Evolutionary conservation across 2,113 vertebrate genomes (phyloP), one percentile per base, ranked within the genome.

Genomic region (Girardinichthys multiradiatus): DNA sequence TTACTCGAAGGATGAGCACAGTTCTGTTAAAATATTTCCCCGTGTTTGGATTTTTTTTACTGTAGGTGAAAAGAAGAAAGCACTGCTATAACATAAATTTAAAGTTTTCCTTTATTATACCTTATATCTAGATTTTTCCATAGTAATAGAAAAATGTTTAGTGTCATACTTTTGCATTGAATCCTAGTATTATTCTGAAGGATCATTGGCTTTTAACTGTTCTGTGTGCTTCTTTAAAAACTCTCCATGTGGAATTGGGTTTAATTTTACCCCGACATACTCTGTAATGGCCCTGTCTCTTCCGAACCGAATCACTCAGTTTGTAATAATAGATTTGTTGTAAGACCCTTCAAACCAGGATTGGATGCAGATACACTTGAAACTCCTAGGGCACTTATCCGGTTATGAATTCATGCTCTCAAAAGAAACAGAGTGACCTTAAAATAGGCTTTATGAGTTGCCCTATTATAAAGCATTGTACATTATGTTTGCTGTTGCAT

Each of bases 321-420:
- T 57, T 59, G 61, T 61, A 76, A 57, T 85, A 72, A 83, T 76
- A 63, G 72, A 33, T 80, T 77, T 77, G 74, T 67, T 27, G 76
- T 61, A 63, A 81, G 64, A n/a, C 68, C 62, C 27, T 64, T 68
- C 74, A 70, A 78, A 82, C 69, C 63, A 28, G 54, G 31, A 72
- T 26, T 42, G 66, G 75, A 78, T 79, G 74, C 64, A 29, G 70
- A 57, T 5, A 26, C 42, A 70, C 1, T 59, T 10, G 13, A 4
- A 35, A 60, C 54, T 54, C 48, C 35, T 27, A 45, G 6, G 30
- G 21, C 51, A 63, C 81, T 77, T 57, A 68, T 77, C 54, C 27
- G 9, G 12, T 24, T 54, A 8, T 70, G 42, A 81, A 72, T 35
- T 78, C 30, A 62, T 6, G n/a, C 31, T 12, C 24, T 57, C 64